A percentile compares a stretch with the other conserved stretches of the same genome.
These are phyloP conservation scores for Drosophila sproati DNA, from an alignment of 1,140 invertebrate species.

Conservation along the genomic window DNA sequence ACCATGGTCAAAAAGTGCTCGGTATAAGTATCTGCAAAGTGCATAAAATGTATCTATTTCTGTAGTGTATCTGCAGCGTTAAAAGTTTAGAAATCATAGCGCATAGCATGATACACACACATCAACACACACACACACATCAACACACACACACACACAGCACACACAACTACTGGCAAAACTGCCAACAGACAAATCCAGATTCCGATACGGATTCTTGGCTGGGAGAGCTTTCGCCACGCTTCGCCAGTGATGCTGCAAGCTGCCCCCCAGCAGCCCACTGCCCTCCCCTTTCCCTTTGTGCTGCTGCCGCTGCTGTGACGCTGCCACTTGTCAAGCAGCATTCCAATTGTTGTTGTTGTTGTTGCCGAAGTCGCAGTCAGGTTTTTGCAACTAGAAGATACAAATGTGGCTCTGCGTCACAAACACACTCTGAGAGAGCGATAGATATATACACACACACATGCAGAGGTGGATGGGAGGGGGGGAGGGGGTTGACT, in stretches of 20 bases:
- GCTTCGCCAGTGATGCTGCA: conserved; percentile 52
- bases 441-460: background rate
- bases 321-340: conserved; percentile 71
- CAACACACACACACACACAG: background rate
- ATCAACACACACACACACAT: background rate
- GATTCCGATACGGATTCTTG: conserved; percentile 34
- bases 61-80: conserved; percentile 15
- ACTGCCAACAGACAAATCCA: conserved; percentile 55
- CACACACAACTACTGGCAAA: conserved; percentile 7
- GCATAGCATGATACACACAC: conserved; percentile 20
- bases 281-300: background rate
- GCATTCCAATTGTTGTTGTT: conserved; percentile 64
- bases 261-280: conserved; percentile 6
- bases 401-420: conserved; percentile 35
- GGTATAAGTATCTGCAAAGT: conserved; percentile 36
- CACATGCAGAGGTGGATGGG: background rate
- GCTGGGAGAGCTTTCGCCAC: conserved; percentile 51
- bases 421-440: conserved; percentile 4
- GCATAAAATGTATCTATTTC: conserved; percentile 45
- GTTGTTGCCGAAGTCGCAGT: conserved; percentile 44
- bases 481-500: background rate
- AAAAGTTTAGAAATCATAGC: conserved; percentile 50
- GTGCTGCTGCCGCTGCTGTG: conserved; percentile 18
- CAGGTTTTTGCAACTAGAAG: conserved; percentile 55
- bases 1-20: conserved; percentile 27